These are phyloP conservation scores for Acrocephalus arundinaceus DNA, from an alignment of 2,113 vertebrate species.

Conservation along the genomic window DNA sequence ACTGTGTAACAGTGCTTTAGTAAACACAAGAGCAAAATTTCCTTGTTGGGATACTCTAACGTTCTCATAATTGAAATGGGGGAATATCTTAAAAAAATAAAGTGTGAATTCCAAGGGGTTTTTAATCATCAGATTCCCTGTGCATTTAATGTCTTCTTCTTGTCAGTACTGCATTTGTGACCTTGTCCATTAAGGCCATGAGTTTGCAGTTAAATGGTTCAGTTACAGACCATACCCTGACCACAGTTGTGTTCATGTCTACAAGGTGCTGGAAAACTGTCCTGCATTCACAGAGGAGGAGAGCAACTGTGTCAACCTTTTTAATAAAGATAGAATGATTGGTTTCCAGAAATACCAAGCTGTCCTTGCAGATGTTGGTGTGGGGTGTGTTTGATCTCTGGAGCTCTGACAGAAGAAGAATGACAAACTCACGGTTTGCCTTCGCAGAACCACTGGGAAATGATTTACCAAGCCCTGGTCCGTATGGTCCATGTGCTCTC, in stretches of 20 bases:
- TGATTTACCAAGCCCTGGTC: not conserved
- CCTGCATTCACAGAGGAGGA: not conserved
- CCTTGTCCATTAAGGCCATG: not conserved
- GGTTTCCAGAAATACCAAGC: not conserved
- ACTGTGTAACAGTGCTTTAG: not conserved
- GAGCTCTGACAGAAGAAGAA: not conserved
- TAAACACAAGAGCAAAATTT: not conserved
- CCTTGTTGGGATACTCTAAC: not conserved
- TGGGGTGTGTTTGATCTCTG: not conserved
- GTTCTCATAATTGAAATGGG: not conserved
- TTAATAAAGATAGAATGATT: not conserved
- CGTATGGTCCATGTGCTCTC: rapidly evolving
- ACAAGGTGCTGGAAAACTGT: not conserved
- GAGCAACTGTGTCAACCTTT: not conserved
- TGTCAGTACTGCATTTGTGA: not conserved
- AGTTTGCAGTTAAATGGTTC: not conserved
- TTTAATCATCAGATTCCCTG: not conserved
- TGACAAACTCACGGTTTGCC: rapidly evolving
- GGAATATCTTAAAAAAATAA: not conserved
- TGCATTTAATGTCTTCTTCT: not conserved
- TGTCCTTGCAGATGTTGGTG: not conserved
- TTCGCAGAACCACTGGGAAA: not conserved
- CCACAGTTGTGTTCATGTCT: no score
- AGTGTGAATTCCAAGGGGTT: rapidly evolving
- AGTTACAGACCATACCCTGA: not conserved